Evolutionary conservation across 2,888 invertebrate genomes (phyloP).

Genomic region (Acheta domesticus): DNA sequence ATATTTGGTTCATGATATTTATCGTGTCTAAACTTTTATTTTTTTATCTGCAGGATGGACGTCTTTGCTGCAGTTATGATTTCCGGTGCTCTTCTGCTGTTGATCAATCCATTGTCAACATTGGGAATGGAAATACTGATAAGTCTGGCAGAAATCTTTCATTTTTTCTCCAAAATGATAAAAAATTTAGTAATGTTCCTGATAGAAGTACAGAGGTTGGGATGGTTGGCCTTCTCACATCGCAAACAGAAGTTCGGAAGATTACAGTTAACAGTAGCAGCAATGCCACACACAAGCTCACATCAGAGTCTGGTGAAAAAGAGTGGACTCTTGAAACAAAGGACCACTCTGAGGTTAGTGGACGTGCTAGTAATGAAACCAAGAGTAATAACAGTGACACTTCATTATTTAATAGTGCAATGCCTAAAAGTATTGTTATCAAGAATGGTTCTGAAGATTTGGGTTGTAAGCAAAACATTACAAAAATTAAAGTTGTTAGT

Average conservation of each 20-base stretch:
- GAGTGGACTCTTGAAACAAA: constrained; percentile 24
- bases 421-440: constrained; percentile 27
- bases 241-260: constrained; percentile 36
- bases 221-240: constrained; percentile 27
- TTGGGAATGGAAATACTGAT: constrained; percentile 24
- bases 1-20: constrained; percentile 26
- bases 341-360: constrained; percentile 26
- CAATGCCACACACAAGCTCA: constrained; percentile 18
- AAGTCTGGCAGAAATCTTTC: constrained; percentile 19
- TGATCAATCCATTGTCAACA: constrained; percentile 42
- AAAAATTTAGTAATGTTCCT: constrained; percentile 30
- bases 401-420: constrained; percentile 28
- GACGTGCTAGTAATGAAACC: constrained; percentile 25
- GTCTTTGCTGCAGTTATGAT: constrained; percentile 54
- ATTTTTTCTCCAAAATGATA: neutral
- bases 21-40: constrained; percentile 21
- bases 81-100: constrained; percentile 48
- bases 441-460: constrained; percentile 27
- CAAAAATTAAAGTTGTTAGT: constrained; percentile 29
- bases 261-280: constrained; percentile 25
- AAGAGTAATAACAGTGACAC: constrained; percentile 31
- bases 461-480: constrained; percentile 27
- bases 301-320: constrained; percentile 12
- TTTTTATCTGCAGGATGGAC: constrained; percentile 49
- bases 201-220: constrained; percentile 22